Percentiles rank a stretch among this genome's conserved stretches.
Conservation (phyloP, 1,140 invertebrate species). For the Anoplophora glabripennis region DNA sequence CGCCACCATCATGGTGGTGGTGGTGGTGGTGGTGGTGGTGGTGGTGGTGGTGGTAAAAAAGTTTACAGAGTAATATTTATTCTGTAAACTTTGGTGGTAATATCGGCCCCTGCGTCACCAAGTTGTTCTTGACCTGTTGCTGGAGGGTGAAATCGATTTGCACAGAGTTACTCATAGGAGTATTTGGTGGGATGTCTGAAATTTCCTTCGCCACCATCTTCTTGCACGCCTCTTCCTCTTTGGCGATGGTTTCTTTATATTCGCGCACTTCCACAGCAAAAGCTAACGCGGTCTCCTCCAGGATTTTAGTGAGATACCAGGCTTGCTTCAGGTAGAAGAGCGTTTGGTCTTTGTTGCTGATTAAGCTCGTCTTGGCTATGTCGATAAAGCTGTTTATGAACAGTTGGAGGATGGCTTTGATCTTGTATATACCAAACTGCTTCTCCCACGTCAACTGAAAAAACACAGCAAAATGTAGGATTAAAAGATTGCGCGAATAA, state of each 20-base stretch:
- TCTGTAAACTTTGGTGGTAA: no score
- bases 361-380: slow-evolving; percentile 30
- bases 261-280: slow-evolving; percentile 42
- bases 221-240: slow-evolving; percentile 16
- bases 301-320: slow-evolving; percentile 60
- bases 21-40: no score
- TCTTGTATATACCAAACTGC: slow-evolving; percentile 22
- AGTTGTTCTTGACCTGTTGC: slow-evolving; percentile 17
- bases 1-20: no score
- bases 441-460: slow-evolving; percentile 25
- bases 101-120: no score
- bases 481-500: no score
- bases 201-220: neutral
- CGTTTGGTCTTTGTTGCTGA: slow-evolving; percentile 48
- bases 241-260: slow-evolving; percentile 22
- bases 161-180: slow-evolving; percentile 24
- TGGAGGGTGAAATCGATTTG: slow-evolving; percentile 11
- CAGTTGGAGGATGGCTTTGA: slow-evolving; percentile 56
- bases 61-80: no score
- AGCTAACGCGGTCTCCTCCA: slow-evolving; percentile 56
- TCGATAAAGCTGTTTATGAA: slow-evolving; percentile 68
- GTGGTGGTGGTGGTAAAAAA: no score
- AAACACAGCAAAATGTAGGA: neutral
- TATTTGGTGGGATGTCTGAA: slow-evolving; percentile 17
- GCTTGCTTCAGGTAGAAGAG: slow-evolving; percentile 66